A percentile compares a stretch with the other conserved stretches of the same genome.
phyloP scores from a whole-genome alignment of 64 coral and sea anemone genomes.

The Astreopora myriophthalma region DNA sequence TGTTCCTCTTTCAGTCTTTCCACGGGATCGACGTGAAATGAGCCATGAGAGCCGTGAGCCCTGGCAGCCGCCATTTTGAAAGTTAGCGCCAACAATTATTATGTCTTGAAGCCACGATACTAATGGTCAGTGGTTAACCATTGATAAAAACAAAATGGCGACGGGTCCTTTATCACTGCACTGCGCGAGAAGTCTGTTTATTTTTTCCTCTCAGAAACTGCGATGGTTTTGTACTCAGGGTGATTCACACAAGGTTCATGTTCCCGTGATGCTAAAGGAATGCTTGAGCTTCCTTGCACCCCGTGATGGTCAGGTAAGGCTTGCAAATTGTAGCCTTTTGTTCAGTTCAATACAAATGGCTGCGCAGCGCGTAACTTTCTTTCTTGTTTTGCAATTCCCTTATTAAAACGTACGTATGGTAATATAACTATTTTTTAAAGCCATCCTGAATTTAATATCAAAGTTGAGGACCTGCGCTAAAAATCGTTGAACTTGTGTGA shows the following conservation, averaged over 20 bases:
- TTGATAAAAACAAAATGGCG: constrained; percentile 60
- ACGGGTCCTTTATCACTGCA: constrained; percentile 30
- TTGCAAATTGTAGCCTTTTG: not conserved
- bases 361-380: not conserved
- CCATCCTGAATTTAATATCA: no score
- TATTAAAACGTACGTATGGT: not conserved
- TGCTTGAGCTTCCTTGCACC: constrained; percentile 87
- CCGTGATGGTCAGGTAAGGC: constrained; percentile 70
- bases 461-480: no score
- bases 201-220: constrained; percentile 53
- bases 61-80: constrained; percentile 46
- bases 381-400: not conserved
- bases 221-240: constrained; percentile 71
- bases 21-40: constrained; percentile 61
- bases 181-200: constrained; percentile 60
- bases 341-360: not conserved
- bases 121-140: constrained; percentile 52
- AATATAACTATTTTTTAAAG: no score
- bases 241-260: constrained; percentile 80
- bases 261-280: constrained; percentile 88
- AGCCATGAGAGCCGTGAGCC: no score
- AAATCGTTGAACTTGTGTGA: no score
- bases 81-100: not conserved
- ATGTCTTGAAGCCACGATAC: not conserved
- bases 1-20: constrained; percentile 86